phyloP scores from a whole-genome alignment of 2,797 vertebrate genomes.

The Sebastes cheni region DNA sequence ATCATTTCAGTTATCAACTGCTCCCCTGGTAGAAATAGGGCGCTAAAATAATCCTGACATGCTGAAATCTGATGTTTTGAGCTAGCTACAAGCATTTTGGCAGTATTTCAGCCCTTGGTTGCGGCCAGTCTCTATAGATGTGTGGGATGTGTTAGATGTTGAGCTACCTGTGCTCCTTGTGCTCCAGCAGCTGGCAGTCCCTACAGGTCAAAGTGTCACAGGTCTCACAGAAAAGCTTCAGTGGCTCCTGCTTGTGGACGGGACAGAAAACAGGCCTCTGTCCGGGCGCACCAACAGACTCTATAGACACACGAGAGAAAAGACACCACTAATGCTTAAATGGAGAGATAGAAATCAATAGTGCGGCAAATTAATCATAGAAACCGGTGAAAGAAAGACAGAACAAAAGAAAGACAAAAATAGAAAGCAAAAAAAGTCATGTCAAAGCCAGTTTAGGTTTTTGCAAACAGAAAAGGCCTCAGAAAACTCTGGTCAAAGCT shows the following conservation, averaged over 20 bases:
- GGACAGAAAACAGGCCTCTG: slow-evolving; percentile 98
- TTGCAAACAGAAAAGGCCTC: neutral
- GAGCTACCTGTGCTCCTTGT: slow-evolving; percentile 96
- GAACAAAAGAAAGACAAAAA: neutral
- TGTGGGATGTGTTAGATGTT: neutral
- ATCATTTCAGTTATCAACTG: no score
- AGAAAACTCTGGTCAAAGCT: neutral
- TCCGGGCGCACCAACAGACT: slow-evolving; percentile 89
- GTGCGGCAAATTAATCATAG: neutral
- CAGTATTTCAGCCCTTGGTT: no score
- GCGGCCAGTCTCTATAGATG: no score
- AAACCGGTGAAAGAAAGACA: neutral
- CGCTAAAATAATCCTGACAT: no score
- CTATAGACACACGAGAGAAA: slow-evolving; percentile 75
- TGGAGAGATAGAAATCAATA: neutral
- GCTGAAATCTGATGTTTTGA: no score
- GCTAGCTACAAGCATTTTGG: no score
- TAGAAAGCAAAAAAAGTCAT: neutral
- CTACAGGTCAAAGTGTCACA: slow-evolving; percentile 98
- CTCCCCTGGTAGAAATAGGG: no score
- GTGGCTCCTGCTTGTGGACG: slow-evolving; percentile 96
- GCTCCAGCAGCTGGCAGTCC: slow-evolving; percentile 97
- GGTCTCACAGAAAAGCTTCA: slow-evolving; percentile 99
- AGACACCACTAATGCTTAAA: neutral
- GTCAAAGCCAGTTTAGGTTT: neutral